A percentile compares a stretch with the other conserved stretches of the same genome.
Conservation (phyloP, 2,888 invertebrate species). For the Mythimna impura region DNA sequence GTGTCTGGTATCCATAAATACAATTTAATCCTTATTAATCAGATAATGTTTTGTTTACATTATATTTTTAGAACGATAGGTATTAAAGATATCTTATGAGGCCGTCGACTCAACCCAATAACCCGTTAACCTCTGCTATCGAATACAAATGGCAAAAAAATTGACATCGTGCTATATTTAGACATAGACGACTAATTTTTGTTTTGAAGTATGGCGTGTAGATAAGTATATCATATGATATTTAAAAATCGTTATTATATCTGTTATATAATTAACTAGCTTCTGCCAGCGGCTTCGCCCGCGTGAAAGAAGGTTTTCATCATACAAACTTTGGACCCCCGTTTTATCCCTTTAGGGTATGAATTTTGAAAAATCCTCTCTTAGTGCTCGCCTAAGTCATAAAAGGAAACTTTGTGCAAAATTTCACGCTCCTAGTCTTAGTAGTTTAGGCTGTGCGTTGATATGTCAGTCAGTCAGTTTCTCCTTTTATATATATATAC, state of each 20-base stretch:
- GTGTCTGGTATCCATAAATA: neutral
- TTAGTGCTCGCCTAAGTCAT: no score
- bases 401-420: no score
- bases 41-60: slow-evolving; percentile 34
- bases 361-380: no score
- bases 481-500: no score
- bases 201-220: neutral
- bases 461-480: no score
- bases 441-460: no score
- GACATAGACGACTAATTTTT: neutral
- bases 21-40: slow-evolving; percentile 6
- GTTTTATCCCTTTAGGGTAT: no score
- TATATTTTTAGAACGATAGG: slow-evolving; percentile 45
- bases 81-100: slow-evolving; percentile 33
- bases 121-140: slow-evolving; percentile 57
- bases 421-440: no score
- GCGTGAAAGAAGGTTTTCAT: no score
- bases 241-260: neutral
- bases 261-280: neutral
- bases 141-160: slow-evolving; percentile 28
- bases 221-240: neutral
- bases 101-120: slow-evolving; percentile 55
- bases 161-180: slow-evolving; percentile 19
- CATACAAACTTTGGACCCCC: no score
- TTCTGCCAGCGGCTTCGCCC: no score